Evolutionary conservation across 1,140 invertebrate genomes (phyloP), one percentile per base, ranked within the genome.

Genomic region (Zaprionus lachaisei): DNA sequence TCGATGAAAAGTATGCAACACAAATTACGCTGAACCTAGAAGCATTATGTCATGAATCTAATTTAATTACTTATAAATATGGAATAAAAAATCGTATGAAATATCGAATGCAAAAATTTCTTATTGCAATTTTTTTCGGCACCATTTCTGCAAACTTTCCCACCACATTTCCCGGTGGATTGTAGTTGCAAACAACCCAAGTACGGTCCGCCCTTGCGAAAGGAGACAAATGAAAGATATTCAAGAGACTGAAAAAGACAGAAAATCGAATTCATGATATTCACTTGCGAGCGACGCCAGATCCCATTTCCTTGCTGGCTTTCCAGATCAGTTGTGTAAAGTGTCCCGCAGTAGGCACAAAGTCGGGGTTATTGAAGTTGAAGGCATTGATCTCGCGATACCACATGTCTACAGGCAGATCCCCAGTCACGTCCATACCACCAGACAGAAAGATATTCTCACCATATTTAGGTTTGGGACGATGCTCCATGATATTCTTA

Each of bases 321-420:
- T 95, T 96, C 97, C 97, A 97, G 2, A 97, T 93, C 2, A 96
- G 93, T 93, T 96, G 95, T 0, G 95, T 95, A 64, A 96, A 96
- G 71, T 96, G 95, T 77, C 96, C 95, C 93, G 91, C 92, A 4
- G 90, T 91, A 15, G 90, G 81, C 9, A 57, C 58, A 55, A 91
- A 91, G 4, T 89, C 73, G 2, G 74, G 72, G 20, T 91, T 91
- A 56, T 78, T 82, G 77, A 94, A 95, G 79, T 94, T 93, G 80
- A 95, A 93, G 31, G 94, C 92, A 77, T 94, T 94, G 12, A 93
- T 94, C 80, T 95, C 95, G 9, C 94, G 94, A 77, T 95, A 96
- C 95, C 95, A 96, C 85, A 94, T 95, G 3, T 94, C 94, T 41
- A 95, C 93, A 2, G 95, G 94, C 77, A 95, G 94, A 44, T 94